Percentiles rank a stretch among this genome's conserved stretches.
These are phyloP conservation scores for Hybognathus amarus DNA, from an alignment of 2,797 vertebrate genomes.

Conservation along the genomic window DNA sequence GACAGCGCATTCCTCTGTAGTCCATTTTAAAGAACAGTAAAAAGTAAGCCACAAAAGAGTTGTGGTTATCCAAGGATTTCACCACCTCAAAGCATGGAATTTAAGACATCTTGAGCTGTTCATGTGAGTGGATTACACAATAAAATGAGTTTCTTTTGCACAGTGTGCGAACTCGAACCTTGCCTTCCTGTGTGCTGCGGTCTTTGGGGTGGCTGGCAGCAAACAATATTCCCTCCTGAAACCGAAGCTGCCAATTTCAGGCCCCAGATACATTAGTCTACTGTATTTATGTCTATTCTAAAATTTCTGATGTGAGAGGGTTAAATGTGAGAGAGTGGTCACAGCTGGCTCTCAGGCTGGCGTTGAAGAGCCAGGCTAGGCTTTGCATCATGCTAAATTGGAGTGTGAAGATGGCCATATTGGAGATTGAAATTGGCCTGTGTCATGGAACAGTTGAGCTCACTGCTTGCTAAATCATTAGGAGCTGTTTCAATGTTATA, in stretches of 20 bases:
- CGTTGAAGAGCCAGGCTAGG: conserved; percentile 32
- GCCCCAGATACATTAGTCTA: not conserved
- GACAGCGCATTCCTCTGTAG: conserved; percentile 37
- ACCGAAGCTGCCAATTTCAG: conserved; percentile 7
- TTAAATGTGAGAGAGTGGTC: conserved; percentile 45
- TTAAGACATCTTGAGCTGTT: conserved; percentile 75
- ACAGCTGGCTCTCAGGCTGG: conserved; percentile 43
- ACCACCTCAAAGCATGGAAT: conserved; percentile 69
- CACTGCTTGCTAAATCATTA: conserved; percentile 73
- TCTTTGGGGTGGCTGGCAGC: conserved; percentile 4
- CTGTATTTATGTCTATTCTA: not conserved
- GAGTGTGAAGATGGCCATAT: conserved; percentile 57
- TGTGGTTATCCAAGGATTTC: conserved; percentile 67
- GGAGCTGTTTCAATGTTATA: conserved; percentile 48
- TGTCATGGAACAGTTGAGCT: conserved; percentile 75
- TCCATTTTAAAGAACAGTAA: conserved; percentile 46
- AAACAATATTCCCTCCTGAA: not conserved
- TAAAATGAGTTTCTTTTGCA: conserved; percentile 63
- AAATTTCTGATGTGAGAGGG: conserved; percentile 26
- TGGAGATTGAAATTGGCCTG: conserved; percentile 71
- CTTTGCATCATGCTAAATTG: conserved; percentile 46
- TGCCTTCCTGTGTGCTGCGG: conserved; percentile 54
- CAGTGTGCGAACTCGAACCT: conserved; percentile 61
- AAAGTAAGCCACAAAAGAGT: conserved; percentile 67
- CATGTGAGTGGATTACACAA: conserved; percentile 63